A percentile compares a stretch with the other conserved stretches of the same genome.
phyloP scores from a whole-genome alignment of 1,140 invertebrate genomes.

The Panagrolaimus sp. region DNA sequence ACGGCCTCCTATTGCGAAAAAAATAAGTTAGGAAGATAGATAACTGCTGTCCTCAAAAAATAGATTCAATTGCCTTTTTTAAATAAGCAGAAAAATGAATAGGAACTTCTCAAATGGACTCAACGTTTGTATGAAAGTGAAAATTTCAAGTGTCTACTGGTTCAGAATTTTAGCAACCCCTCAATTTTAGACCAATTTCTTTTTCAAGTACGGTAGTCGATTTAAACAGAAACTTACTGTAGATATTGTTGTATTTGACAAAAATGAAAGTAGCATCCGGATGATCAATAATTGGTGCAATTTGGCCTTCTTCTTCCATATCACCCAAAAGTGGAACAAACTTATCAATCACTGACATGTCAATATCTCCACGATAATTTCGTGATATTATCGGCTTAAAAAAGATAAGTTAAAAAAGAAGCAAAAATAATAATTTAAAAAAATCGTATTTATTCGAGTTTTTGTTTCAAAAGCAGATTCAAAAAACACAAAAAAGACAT shows the following conservation, averaged over 20 bases:
- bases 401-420: neutral
- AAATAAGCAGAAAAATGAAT: too few species aligned
- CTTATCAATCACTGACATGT: slow-evolving; percentile 92
- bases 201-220: neutral
- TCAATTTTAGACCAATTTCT: neutral
- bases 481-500: neutral
- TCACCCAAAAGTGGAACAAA: slow-evolving; percentile 97
- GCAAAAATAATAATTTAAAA: neutral
- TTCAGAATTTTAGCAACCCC: too few species aligned
- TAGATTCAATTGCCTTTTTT: too few species aligned
- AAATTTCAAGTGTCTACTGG: too few species aligned
- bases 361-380: slow-evolving; percentile 96
- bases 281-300: slow-evolving; percentile 69
- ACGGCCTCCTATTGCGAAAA: too few species aligned
- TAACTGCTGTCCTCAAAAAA: too few species aligned
- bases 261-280: slow-evolving; percentile 88
- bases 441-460: neutral
- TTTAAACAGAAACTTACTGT: slow-evolving; percentile 62
- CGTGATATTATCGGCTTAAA: slow-evolving; percentile 75
- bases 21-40: too few species aligned
- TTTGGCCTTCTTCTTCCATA: slow-evolving; percentile 73
- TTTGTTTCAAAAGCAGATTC: slow-evolving; percentile 10
- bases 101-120: too few species aligned
- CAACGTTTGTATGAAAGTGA: too few species aligned
- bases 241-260: slow-evolving; percentile 97